These are phyloP conservation scores for Spinus olivaceus DNA, from an alignment of 2,797 vertebrate genomes.

Conservation along the genomic window DNA sequence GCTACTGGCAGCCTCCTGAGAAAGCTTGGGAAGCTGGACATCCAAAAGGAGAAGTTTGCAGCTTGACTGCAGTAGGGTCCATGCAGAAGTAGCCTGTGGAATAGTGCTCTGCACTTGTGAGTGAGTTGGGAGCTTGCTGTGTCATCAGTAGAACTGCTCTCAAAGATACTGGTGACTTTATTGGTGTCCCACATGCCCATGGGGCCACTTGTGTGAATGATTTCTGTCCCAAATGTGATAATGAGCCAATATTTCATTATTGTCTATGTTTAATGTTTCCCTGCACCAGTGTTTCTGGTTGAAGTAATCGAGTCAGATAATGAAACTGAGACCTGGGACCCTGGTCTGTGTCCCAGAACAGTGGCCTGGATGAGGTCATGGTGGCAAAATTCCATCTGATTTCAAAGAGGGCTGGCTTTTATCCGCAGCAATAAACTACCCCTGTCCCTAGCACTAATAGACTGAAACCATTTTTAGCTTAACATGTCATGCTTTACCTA, in stretches of 20 bases:
- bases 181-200: background rate
- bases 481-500: background rate
- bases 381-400: background rate
- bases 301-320: background rate
- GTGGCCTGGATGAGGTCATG: background rate
- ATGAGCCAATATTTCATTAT: background rate
- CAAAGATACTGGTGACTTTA: background rate
- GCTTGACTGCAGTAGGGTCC: background rate
- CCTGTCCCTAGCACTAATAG: background rate
- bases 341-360: background rate
- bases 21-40: background rate
- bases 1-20: background rate
- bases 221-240: background rate
- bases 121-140: background rate
- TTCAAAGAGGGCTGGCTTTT: background rate
- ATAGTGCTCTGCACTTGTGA: fast-evolving
- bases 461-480: background rate
- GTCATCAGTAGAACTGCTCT: background rate
- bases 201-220: background rate
- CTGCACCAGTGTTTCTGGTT: background rate
- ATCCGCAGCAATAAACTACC: background rate
- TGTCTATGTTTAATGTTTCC: background rate
- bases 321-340: background rate
- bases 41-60: background rate
- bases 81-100: fast-evolving